Evolutionary conservation across 2,797 vertebrate genomes (phyloP), one percentile per base, ranked within the genome.

Genomic region (Gymnodraco acuticeps): DNA sequence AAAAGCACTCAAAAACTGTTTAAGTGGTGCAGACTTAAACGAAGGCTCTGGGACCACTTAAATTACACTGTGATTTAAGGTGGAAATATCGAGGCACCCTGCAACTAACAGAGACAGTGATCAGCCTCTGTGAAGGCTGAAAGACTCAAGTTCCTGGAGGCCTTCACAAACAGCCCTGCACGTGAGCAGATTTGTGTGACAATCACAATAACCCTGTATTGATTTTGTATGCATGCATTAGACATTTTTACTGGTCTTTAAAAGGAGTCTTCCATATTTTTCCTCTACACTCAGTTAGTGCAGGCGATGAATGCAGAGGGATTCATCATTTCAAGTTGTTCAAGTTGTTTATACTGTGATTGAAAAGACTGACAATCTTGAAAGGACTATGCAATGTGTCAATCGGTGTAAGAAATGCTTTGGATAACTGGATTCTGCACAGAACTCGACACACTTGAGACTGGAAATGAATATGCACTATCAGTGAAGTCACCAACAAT

Each of bases 351-450:
- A 92, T 83, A 92, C 91, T 94, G 93, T 95, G 94, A 94, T 94
- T 92, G 88, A 87, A 87, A 86, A 84, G 83, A 93, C 86, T 89
- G 94, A 95, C 95, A 95, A 95, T 95, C 95, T 92, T 89, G 62
- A 90, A 81, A 91, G 90, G 90, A 94, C 93, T 94, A 94, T 95
- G 93, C 93, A 94, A 94, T 81, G 80, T 74, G 71, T 77, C 52
- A 69, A 45, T 73, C 83, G 63, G 62, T 78, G 73, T 87, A 71
- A 80, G 74, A 54, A 67, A 79, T 73, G 76, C 80, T 78, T 92
- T 84, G 82, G 86, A 80, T 77, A 68, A 80, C 86, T 83, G 73
- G 89, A 87, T 77, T 76, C 82, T 86, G 84, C 85, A 79, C 77
- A 86, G 69, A 85, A 75, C 81, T 82, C 78, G 81, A 86, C 80